These are phyloP conservation scores for Sycophila texana DNA, from an alignment of 2,888 invertebrate species.

Conservation along the genomic window DNA sequence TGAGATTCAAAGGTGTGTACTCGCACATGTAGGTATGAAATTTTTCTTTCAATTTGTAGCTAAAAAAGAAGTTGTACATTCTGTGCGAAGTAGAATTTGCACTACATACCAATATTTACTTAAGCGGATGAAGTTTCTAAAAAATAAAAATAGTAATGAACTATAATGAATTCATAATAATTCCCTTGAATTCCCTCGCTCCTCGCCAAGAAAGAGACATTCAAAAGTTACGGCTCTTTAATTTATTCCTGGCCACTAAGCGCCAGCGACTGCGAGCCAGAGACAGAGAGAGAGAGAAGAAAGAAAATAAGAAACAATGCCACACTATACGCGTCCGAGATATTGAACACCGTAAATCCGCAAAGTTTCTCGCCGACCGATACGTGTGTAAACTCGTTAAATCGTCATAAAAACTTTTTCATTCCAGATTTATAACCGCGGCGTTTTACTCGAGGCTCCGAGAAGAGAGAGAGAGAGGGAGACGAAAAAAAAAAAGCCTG, in stretches of 20 bases:
- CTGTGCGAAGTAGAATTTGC: no score
- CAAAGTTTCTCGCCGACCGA: neutral
- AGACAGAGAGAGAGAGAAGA: neutral
- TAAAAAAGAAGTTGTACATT: no score
- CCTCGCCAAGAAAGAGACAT: constrained; percentile 8
- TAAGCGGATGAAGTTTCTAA: no score
- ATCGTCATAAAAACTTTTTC: constrained; percentile 42
- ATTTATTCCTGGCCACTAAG: constrained; percentile 24
- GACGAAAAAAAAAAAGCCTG: constrained; percentile 5
- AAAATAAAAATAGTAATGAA: constrained; percentile 7
- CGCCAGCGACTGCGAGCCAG: neutral
- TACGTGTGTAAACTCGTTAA: constrained; percentile 39
- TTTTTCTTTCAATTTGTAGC: no score
- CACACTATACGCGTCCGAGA: constrained; percentile 12
- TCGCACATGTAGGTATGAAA: no score
- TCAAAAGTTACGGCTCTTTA: constrained; percentile 2
- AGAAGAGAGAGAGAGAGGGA: neutral
- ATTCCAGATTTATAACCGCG: constrained; percentile 30
- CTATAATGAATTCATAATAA: neutral
- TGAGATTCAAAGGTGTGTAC: no score
- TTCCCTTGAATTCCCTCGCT: constrained; percentile 15
- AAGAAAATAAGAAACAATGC: neutral
- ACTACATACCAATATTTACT: no score
- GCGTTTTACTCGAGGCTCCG: neutral
- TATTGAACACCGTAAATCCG: constrained; percentile 7